phyloP scores from a whole-genome alignment of 2,797 vertebrate genomes.

The Thamnophis elegans region DNA sequence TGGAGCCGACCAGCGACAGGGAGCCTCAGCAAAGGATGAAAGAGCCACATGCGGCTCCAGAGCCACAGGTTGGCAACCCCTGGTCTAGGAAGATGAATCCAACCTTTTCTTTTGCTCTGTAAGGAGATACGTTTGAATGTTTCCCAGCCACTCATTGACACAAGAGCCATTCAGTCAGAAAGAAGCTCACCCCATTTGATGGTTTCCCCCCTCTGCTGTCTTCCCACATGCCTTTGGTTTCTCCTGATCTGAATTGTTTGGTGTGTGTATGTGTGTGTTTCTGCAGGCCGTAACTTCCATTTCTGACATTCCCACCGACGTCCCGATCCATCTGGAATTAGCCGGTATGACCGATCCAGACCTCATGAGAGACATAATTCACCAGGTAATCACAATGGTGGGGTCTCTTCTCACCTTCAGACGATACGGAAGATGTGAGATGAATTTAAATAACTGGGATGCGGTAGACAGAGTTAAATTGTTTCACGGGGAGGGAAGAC shows the following conservation, averaged over 20 bases:
- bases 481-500: too few relatives aligned
- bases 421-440: not conserved
- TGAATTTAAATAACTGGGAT: not conserved
- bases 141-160: not conserved
- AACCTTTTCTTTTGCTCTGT: not conserved
- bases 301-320: slow-evolving; percentile 82
- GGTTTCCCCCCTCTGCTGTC: not conserved
- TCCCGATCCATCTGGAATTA: slow-evolving; percentile 93
- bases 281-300: slow-evolving; percentile 83
- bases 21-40: too few relatives aligned
- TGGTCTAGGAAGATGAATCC: not conserved
- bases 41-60: too few relatives aligned
- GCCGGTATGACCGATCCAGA: slow-evolving; percentile 95
- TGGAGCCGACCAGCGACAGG: too few relatives aligned
- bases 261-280: not conserved
- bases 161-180: not conserved
- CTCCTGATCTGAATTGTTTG: not conserved
- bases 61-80: too few relatives aligned
- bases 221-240: not conserved
- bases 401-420: not conserved
- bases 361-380: slow-evolving; percentile 90
- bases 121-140: not conserved
- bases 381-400: slow-evolving; percentile 82
- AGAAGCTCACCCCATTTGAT: not conserved
- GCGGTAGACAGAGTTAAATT: not conserved